Percentiles rank a stretch among this genome's conserved stretches.
Evolutionary conservation across 2,888 invertebrate species (phyloP).

Genomic region (Dolomedes plantarius): DNA sequence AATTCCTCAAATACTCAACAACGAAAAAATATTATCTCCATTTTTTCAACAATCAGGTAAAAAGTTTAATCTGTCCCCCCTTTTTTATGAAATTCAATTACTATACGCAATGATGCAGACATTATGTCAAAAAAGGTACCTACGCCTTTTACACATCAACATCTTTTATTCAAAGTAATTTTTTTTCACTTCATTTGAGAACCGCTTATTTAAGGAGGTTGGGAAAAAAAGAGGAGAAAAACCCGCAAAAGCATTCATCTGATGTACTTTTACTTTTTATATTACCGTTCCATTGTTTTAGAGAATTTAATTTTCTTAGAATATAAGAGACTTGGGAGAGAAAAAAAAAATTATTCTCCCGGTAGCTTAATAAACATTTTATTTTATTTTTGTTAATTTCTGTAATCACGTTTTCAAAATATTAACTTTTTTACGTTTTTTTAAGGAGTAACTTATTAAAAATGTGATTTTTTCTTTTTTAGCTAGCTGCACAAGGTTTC

Average conservation of each 20-base stretch:
- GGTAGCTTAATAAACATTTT: constrained; percentile 67
- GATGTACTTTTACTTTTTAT: constrained; percentile 18
- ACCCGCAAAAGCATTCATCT: constrained; percentile 26
- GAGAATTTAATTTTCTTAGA: constrained; percentile 53
- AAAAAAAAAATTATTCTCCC: constrained; percentile 30
- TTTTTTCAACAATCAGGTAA: not conserved
- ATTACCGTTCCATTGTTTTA: constrained; percentile 42
- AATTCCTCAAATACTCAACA: constrained; percentile 4
- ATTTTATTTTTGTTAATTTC: constrained; percentile 62
- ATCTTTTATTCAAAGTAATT: constrained; percentile 18
- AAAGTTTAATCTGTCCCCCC: not conserved
- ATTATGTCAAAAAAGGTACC: constrained; percentile 64
- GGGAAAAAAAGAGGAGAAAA: constrained; percentile 15
- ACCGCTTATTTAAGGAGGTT: constrained; percentile 19
- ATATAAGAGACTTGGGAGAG: constrained; percentile 17
- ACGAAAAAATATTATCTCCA: not conserved
- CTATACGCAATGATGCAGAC: constrained; percentile 57
- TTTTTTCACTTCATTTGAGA: constrained; percentile 1
- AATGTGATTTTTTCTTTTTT: constrained; percentile 40
- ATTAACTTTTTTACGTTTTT: constrained; percentile 41
- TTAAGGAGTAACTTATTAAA: constrained; percentile 49
- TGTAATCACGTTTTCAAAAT: constrained; percentile 63
- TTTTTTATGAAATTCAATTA: constrained; percentile 30
- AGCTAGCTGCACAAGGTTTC: constrained; percentile 18
- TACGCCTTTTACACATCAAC: constrained; percentile 12